Percentiles rank a stretch among this genome's conserved stretches.
Evolutionary conservation across 2,113 vertebrate genomes (phyloP).

Genomic region (Cryptotis parvus): DNA sequence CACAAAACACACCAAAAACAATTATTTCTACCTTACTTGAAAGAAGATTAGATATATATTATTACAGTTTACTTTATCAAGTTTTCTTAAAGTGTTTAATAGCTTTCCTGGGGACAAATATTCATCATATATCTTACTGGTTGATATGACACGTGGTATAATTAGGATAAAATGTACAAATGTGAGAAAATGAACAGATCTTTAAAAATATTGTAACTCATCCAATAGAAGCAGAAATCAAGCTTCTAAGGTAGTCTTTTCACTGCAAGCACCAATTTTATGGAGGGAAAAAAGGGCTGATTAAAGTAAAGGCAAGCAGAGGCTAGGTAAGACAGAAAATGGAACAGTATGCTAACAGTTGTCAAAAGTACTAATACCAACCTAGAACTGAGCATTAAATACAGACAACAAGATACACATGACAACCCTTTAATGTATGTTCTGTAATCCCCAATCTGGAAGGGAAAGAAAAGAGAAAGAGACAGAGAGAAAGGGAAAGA

Average conservation of each 20-base stretch:
- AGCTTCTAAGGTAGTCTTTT: not conserved
- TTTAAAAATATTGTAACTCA: not conserved
- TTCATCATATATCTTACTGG: not conserved
- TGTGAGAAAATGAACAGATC: not conserved
- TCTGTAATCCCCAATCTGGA: no score
- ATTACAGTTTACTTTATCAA: not conserved
- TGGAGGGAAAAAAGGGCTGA: not conserved
- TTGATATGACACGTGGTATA: not conserved
- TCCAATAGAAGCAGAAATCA: not conserved
- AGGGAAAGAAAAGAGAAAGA: no score
- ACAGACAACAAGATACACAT: no score
- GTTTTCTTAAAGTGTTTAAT: constrained; percentile 5
- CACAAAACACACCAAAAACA: no score
- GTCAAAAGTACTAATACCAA: no score
- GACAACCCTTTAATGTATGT: no score
- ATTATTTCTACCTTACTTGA: not conserved
- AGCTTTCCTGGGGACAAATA: constrained; percentile 12
- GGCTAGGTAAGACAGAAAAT: no score
- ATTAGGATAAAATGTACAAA: not conserved
- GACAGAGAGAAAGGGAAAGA: no score
- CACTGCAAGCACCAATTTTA: not conserved
- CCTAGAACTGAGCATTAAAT: no score
- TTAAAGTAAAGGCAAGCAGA: not conserved
- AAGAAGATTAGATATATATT: not conserved
- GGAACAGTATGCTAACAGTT: no score